These are phyloP conservation scores for Stenchaetothrips biformis DNA, from an alignment of 2,888 invertebrate species.

Conservation along the genomic window DNA sequence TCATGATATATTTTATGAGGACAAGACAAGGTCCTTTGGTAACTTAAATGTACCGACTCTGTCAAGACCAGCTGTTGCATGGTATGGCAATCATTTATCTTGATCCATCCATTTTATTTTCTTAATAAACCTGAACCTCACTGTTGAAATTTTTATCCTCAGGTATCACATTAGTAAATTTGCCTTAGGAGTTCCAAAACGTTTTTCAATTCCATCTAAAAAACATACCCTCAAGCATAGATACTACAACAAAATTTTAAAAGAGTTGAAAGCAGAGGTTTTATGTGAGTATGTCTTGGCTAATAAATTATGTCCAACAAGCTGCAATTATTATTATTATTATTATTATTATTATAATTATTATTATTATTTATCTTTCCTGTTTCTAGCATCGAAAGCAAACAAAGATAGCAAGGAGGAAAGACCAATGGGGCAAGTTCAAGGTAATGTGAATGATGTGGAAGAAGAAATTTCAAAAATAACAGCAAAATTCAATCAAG, in stretches of 20 bases:
- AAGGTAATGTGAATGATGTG: constrained; percentile 39
- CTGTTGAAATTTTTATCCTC: constrained; percentile 26
- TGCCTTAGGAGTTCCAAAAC: constrained; percentile 37
- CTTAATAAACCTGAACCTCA: neutral
- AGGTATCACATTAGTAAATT: constrained; percentile 38
- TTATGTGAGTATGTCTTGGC: constrained; percentile 35
- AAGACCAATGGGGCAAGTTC: constrained; percentile 33
- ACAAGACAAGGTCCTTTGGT: constrained; percentile 53
- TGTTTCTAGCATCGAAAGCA: neutral
- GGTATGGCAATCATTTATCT: constrained; percentile 44
- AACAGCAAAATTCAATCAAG: constrained; percentile 53
- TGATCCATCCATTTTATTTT: constrained; percentile 23
- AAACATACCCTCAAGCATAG: constrained; percentile 41
- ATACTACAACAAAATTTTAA: constrained; percentile 36
- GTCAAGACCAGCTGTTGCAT: constrained; percentile 59
- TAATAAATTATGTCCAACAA: too few relatives aligned
- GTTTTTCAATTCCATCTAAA: constrained; percentile 43
- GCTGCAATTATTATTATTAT: too few relatives aligned
- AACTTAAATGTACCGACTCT: constrained; percentile 58
- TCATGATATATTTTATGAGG: constrained; percentile 55
- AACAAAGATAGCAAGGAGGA: constrained; percentile 27
- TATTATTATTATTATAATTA: neutral
- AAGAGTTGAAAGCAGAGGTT: constrained; percentile 36
- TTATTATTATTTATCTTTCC: constrained; percentile 36
- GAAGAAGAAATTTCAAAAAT: constrained; percentile 51